Base-by-base conservation (phyloP, 2,113 vertebrate species). In the Myocastor coypus region DNA sequence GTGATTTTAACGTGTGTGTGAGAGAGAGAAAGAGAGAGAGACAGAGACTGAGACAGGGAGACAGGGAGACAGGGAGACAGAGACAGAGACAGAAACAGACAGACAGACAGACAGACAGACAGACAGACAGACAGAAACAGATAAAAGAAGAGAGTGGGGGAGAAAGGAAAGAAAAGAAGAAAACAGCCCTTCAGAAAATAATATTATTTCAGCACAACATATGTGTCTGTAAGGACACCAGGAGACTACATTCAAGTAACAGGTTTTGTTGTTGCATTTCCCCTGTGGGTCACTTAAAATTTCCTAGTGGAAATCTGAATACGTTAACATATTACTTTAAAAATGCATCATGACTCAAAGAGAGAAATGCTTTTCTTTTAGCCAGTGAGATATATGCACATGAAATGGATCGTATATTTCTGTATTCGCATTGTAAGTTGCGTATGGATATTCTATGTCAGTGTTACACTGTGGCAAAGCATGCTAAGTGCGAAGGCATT, bases 281-380 rank as follows among this genome's bases (percentile, higher is more conserved):
- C n/a, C 34, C 92, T 1, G 3, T 1, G 3, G 12, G 82, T 42
- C 17, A 61, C 32, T 80, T 92, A 75, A 26, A 87, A 61, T 50
- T 93, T 87, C 9, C 82, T 52, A 69, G 37, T 4, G 93, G 28
- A 90, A 93, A 92, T 52, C 22, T 78, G 37, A 85, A 34, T 89
- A 83, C 0, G 30, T 78, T 28, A 61, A 93, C 69, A 34, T n/a
- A 7, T 71, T 37, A 19, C 17, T 63, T 92, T 37, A 82, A 78
- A 94, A 95, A 87, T 46, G 42, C 50, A 3, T 13, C 32, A 30
- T 86, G 83, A 87, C 52, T 59, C 3, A 4, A 94, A 92, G 17
- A 12, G 22, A 9, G n/a, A 82, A 71, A 82, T 69, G 37, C 68
- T 63, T 87, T 90, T 22, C 24, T 82, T 81, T 59, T 85, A 7